Percentiles rank a stretch among this genome's conserved stretches.
These are phyloP conservation scores for Lordiphosa stackelbergi DNA, from an alignment of 1,140 invertebrate species.

Conservation along the genomic window DNA sequence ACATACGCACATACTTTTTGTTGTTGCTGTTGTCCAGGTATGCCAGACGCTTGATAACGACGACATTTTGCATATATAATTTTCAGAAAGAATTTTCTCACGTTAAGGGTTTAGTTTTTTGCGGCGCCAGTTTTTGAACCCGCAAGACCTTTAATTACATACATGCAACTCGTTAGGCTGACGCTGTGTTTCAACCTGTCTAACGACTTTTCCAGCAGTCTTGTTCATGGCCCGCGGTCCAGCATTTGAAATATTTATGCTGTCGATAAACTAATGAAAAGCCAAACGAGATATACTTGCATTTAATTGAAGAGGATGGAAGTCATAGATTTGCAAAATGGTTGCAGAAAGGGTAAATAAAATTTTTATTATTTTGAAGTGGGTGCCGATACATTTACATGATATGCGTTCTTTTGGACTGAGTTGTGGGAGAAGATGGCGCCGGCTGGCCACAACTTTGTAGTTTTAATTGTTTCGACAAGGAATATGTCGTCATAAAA, in stretches of 20 bases:
- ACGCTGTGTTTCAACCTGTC: constrained; percentile 14
- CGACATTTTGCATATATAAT: constrained; percentile 65
- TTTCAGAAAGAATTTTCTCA: constrained; percentile 64
- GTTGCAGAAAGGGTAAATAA: constrained; percentile 29
- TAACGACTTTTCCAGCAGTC: constrained; percentile 37
- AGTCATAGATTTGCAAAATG: constrained; percentile 34
- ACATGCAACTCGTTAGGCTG: constrained; percentile 28
- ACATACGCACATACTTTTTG: constrained; percentile 67
- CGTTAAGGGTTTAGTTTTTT: constrained; percentile 46
- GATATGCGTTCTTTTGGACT: neutral
- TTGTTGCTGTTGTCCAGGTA: constrained; percentile 41
- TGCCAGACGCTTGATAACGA: constrained; percentile 58
- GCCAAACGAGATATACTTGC: constrained; percentile 44
- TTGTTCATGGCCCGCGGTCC: constrained; percentile 2
- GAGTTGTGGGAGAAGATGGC: neutral
- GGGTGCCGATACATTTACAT: constrained; percentile 11
- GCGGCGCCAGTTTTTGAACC: constrained; percentile 36
- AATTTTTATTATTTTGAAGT: constrained; percentile 29
- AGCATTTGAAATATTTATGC: constrained; percentile 63
- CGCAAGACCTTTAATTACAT: constrained; percentile 48
- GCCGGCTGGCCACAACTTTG: constrained; percentile 38
- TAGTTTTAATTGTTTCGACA: constrained; percentile 14
- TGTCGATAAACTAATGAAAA: constrained; percentile 71
- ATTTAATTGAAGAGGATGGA: constrained; percentile 54
- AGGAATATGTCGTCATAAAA: constrained; percentile 26